Percentiles rank a stretch among this genome's conserved stretches.
These are phyloP conservation scores for Mesorhabditis belari DNA, from an alignment of 2,888 invertebrate genomes.

Conservation along the genomic window DNA sequence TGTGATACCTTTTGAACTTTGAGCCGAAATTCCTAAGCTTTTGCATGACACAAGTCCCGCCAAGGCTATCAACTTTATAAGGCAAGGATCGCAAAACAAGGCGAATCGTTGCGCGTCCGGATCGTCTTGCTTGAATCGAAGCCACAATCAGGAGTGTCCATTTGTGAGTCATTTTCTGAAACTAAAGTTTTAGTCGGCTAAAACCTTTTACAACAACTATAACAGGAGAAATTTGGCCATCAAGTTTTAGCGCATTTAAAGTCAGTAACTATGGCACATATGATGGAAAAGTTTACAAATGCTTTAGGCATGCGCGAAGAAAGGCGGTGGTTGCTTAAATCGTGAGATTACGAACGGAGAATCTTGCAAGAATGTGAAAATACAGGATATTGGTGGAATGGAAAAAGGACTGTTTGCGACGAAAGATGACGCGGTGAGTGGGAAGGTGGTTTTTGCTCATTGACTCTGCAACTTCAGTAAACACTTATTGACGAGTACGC, in stretches of 20 bases:
- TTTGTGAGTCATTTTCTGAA: background rate
- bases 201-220: background rate
- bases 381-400: background rate
- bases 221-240: background rate
- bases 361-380: background rate
- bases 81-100: too few relatives aligned
- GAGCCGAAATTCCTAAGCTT: too few relatives aligned
- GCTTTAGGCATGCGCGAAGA: too few relatives aligned
- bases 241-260: too few relatives aligned
- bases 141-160: background rate
- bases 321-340: too few relatives aligned
- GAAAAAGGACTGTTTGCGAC: background rate
- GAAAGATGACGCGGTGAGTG: background rate
- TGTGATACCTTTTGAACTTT: too few relatives aligned
- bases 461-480: background rate
- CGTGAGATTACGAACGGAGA: background rate
- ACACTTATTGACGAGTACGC: background rate
- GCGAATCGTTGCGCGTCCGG: too few relatives aligned
- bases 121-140: background rate
- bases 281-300: too few relatives aligned
- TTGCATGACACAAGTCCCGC: too few relatives aligned
- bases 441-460: background rate
- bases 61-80: too few relatives aligned
- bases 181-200: too few relatives aligned
- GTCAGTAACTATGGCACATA: too few relatives aligned